Evolutionary conservation across 2,797 vertebrate species (phyloP).

Genomic region (Chaetophractus vellerosus): DNA sequence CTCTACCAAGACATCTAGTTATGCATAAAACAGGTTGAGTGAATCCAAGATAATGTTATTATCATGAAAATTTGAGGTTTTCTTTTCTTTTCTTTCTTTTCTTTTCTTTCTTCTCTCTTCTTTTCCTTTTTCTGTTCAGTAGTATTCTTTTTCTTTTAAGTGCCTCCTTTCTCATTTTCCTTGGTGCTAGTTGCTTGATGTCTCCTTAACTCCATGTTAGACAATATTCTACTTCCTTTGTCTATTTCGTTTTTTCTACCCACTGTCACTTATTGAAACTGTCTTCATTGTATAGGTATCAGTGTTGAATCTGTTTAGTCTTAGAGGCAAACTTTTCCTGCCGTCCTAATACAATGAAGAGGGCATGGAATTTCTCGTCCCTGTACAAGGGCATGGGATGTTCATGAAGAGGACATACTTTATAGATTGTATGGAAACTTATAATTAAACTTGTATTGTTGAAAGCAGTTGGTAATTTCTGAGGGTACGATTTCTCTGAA

Average conservation of each 20-base stretch:
- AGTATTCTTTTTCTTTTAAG: background rate
- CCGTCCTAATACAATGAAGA: background rate
- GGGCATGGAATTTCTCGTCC: background rate
- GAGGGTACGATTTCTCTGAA: background rate
- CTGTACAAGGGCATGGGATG: too few species aligned
- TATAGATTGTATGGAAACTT: background rate
- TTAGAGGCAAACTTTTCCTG: slow-evolving; percentile 3
- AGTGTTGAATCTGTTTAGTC: background rate
- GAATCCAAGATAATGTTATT: background rate
- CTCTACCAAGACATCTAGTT: background rate
- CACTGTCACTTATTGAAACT: slow-evolving; percentile 24
- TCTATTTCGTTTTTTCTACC: background rate
- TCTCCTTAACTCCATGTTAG: background rate
- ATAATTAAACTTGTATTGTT: background rate
- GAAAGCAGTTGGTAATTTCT: background rate
- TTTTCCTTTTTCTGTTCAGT: background rate
- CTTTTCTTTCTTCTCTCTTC: too few species aligned
- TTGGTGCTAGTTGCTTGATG: background rate
- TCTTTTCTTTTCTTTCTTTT: background rate
- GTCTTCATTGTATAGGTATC: background rate
- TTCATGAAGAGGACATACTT: too few species aligned
- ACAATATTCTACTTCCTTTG: background rate
- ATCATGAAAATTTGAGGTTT: background rate
- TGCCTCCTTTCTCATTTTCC: background rate
- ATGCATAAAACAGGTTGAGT: background rate